Evolutionary conservation across 2,888 invertebrate species (phyloP).

Genomic region (Rhagophthalmus giganteus): DNA sequence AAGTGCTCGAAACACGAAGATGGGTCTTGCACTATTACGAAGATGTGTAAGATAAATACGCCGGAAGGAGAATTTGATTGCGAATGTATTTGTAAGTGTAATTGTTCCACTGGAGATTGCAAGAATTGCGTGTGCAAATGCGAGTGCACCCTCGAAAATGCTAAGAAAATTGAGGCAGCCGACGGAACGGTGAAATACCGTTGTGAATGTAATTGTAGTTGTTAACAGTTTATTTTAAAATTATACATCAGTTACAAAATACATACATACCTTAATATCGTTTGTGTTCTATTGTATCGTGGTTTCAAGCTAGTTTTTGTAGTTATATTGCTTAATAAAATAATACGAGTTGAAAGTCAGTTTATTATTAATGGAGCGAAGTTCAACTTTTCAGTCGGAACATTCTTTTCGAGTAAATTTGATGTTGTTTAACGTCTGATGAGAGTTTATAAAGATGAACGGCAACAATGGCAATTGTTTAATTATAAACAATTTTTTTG

Average conservation of each 20-base stretch:
- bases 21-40: too few relatives aligned
- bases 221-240: conserved; percentile 2
- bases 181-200: conserved; percentile 24
- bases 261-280: not conserved
- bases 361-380: too few relatives aligned
- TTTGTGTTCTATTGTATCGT: not conserved
- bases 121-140: conserved; percentile 25
- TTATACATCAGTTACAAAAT: not conserved
- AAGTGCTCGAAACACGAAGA: too few relatives aligned
- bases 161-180: conserved; percentile 12
- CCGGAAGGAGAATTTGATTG: conserved; percentile 26
- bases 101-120: conserved; percentile 13
- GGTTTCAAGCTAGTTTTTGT: too few relatives aligned
- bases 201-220: conserved; percentile 27
- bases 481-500: too few relatives aligned
- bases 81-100: conserved; percentile 28
- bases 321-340: not conserved
- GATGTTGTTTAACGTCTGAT: too few relatives aligned
- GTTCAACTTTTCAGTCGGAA: too few relatives aligned
- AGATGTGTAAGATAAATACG: too few relatives aligned
- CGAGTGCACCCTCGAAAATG: conserved; percentile 19
- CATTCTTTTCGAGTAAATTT: too few relatives aligned
- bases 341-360: too few relatives aligned
- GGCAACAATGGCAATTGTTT: too few relatives aligned
- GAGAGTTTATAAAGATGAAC: too few relatives aligned